Percentiles rank a stretch among this genome's conserved stretches.
These are phyloP conservation scores for Tortricodes alternella DNA, from an alignment of 2,888 invertebrate genomes.

Conservation along the genomic window DNA sequence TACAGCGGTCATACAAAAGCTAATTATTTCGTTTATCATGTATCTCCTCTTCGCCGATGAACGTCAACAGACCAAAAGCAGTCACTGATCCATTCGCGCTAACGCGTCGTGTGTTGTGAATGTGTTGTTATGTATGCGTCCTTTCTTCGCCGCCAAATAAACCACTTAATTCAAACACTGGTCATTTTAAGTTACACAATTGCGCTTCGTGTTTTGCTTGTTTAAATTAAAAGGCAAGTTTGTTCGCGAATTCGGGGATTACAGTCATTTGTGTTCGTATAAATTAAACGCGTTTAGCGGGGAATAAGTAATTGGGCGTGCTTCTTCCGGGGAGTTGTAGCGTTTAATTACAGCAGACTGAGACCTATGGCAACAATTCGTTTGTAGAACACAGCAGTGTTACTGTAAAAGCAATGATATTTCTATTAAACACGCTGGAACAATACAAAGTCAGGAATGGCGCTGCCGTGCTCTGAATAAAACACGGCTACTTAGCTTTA, in stretches of 20 bases:
- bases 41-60: too few relatives aligned
- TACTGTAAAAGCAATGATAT: neutral
- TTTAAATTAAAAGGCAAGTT: conserved; percentile 10
- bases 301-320: conserved; percentile 6
- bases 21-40: too few relatives aligned
- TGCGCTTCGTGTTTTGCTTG: neutral
- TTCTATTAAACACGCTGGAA: too few relatives aligned
- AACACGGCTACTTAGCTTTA: too few relatives aligned
- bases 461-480: too few relatives aligned
- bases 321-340: neutral
- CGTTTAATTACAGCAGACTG: conserved; percentile 1
- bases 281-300: conserved; percentile 4
- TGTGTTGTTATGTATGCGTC: too few relatives aligned
- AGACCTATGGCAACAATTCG: neutral
- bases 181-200: neutral
- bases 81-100: too few relatives aligned
- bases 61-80: too few relatives aligned
- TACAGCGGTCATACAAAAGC: too few relatives aligned
- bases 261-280: conserved; percentile 11
- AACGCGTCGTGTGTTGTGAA: too few relatives aligned
- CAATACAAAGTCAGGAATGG: too few relatives aligned
- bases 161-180: too few relatives aligned
- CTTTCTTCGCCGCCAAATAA: neutral
- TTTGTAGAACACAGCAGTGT: neutral
- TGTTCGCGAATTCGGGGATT: conserved; percentile 7